phyloP scores from a whole-genome alignment of 2,113 vertebrate genomes.

The Xiphophorus couchianus region DNA sequence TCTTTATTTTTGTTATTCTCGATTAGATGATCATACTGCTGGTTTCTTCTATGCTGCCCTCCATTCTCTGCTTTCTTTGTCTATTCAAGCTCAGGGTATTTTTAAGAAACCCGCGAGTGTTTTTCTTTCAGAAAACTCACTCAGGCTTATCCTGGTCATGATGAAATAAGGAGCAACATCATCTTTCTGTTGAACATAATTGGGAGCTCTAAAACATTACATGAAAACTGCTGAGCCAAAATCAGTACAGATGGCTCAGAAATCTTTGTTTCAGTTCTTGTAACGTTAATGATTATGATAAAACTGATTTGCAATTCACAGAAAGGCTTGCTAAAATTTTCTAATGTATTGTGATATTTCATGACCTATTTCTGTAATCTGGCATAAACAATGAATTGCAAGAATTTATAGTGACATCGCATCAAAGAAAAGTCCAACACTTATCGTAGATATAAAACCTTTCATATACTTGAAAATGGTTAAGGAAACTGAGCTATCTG shows the following conservation, averaged over 20 bases:
- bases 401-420: not conserved
- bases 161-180: slow-evolving; percentile 33
- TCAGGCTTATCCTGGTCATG: slow-evolving; percentile 15
- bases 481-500: too few relatives aligned
- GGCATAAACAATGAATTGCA: not conserved
- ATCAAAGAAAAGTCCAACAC: too few relatives aligned
- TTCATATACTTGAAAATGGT: too few relatives aligned
- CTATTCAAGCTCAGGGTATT: not conserved
- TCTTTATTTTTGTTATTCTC: slow-evolving; percentile 1
- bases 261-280: too few relatives aligned
- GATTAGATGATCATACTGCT: not conserved
- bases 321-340: not conserved
- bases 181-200: slow-evolving; percentile 34
- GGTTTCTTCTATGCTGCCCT: not conserved
- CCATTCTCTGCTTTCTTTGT: not conserved
- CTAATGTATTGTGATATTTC: too few relatives aligned
- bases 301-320: not conserved
- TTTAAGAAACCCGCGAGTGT: slow-evolving; percentile 3
- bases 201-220: not conserved
- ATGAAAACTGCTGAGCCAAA: not conserved
- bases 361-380: too few relatives aligned
- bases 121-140: slow-evolving; percentile 14
- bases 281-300: not conserved
- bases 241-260: not conserved
- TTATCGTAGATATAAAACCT: not conserved